Evolutionary conservation across 2,113 vertebrate genomes (phyloP).

Genomic region (Crocuta crocuta): DNA sequence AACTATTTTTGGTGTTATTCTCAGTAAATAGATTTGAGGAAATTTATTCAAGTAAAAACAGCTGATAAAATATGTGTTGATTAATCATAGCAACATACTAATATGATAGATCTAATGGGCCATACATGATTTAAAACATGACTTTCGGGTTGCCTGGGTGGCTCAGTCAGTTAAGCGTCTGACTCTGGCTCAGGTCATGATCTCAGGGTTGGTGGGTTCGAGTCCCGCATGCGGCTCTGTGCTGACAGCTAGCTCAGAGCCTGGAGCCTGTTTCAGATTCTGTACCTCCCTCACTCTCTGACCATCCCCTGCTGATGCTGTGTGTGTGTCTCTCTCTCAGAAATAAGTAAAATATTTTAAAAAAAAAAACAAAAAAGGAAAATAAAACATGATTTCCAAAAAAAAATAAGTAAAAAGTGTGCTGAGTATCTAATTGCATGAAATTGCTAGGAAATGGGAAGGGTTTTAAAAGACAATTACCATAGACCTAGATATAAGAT

Average conservation of each 20-base stretch:
- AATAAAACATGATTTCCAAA: not conserved
- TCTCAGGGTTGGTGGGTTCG: too few relatives aligned
- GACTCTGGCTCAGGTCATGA: too few relatives aligned
- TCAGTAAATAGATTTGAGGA: not conserved
- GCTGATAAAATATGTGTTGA: not conserved
- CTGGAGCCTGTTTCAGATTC: too few relatives aligned
- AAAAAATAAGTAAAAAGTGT: not conserved
- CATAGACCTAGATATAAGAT: not conserved
- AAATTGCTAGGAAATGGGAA: not conserved
- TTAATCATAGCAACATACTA: not conserved
- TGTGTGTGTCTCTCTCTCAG: too few relatives aligned
- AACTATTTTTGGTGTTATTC: not conserved
- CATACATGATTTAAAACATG: not conserved
- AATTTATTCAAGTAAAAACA: conserved; percentile 27
- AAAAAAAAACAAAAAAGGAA: too few relatives aligned
- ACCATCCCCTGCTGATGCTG: too few relatives aligned
- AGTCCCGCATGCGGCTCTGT: too few relatives aligned
- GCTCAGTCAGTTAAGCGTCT: too few relatives aligned
- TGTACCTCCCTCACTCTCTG: too few relatives aligned
- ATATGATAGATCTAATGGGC: not conserved
- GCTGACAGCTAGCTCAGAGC: too few relatives aligned
- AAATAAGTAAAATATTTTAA: too few relatives aligned
- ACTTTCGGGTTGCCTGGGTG: too few relatives aligned
- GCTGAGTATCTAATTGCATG: not conserved
- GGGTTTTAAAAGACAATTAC: conserved; percentile 18